These are phyloP conservation scores for Xestia c-nigrum DNA, from an alignment of 2,888 invertebrate genomes.

Conservation along the genomic window DNA sequence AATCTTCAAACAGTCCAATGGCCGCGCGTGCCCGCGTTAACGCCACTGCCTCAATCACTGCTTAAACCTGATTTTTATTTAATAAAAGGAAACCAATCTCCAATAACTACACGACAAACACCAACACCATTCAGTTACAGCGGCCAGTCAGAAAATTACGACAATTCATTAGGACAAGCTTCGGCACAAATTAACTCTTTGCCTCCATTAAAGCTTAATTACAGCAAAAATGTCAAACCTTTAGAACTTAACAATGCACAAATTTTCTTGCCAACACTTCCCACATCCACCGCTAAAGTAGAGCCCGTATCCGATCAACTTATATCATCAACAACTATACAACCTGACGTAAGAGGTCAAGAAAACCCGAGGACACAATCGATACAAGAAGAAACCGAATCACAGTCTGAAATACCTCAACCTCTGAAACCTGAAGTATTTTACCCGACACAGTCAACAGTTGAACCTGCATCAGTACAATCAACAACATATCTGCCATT, in stretches of 20 bases:
- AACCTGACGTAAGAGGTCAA: constrained; percentile 42
- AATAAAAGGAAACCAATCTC: constrained; percentile 25
- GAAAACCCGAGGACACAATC: constrained; percentile 4
- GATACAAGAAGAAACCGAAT: constrained; percentile 16
- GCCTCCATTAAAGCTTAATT: constrained; percentile 42
- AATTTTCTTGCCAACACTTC: constrained; percentile 41
- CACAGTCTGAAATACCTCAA: constrained; percentile 14
- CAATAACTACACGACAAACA: constrained; percentile 1
- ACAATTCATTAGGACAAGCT: constrained; percentile 20
- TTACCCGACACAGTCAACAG: constrained; percentile 19
- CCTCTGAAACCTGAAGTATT: constrained; percentile 24
- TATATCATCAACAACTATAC: constrained; percentile 56
- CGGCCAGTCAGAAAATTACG: constrained; percentile 6
- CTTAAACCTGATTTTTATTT: constrained; percentile 21
- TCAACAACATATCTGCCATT: constrained; percentile 46
- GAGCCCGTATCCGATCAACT: constrained; percentile 47
- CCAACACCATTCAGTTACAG: constrained; percentile 21
- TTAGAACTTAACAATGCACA: constrained; percentile 21
- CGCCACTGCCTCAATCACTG: constrained; percentile 30
- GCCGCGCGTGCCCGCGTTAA: constrained; percentile 44
- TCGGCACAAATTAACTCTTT: constrained; percentile 15
- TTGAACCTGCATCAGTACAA: constrained; percentile 18
- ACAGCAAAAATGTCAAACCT: constrained; percentile 37
- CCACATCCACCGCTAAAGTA: constrained; percentile 37
- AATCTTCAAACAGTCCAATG: constrained; percentile 22